These are phyloP conservation scores for Nomada lathburiana DNA, from an alignment of 2,888 invertebrate species.

Conservation along the genomic window DNA sequence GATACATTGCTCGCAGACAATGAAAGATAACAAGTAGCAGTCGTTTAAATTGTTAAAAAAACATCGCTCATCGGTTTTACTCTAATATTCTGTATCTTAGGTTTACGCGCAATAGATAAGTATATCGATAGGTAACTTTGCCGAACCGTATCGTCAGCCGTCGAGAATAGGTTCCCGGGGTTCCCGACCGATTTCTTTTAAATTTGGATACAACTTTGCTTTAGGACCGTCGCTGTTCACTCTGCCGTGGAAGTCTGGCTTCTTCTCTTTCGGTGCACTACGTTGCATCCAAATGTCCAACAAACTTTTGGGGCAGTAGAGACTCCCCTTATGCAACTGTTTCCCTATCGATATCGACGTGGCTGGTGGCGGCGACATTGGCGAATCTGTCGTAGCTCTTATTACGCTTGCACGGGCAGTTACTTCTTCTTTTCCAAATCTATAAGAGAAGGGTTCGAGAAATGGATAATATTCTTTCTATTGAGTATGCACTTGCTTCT, in stretches of 20 bases:
- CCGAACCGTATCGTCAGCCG: slow-evolving; percentile 66
- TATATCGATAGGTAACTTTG: neutral
- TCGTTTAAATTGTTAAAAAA: neutral
- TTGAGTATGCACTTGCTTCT: neutral
- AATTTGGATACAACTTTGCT: slow-evolving; percentile 91
- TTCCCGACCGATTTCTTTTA: slow-evolving; percentile 85
- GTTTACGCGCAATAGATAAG: neutral
- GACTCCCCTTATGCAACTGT: slow-evolving; percentile 80
- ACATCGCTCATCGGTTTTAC: neutral
- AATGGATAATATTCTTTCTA: neutral
- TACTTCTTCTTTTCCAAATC: slow-evolving; percentile 81
- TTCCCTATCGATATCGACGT: slow-evolving; percentile 77
- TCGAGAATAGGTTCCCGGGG: slow-evolving; percentile 82
- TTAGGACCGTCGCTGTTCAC: slow-evolving; percentile 85
- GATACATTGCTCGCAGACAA: neutral
- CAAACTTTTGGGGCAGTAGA: slow-evolving; percentile 86
- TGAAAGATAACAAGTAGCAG: neutral
- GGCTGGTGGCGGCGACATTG: slow-evolving; percentile 91
- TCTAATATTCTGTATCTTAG: slow-evolving; percentile 6
- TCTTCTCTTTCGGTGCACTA: slow-evolving; percentile 85
- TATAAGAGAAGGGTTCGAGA: slow-evolving; percentile 43
- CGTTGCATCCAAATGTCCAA: slow-evolving; percentile 89
- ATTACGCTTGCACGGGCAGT: slow-evolving; percentile 86
- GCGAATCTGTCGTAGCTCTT: slow-evolving; percentile 93
- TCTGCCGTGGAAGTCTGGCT: slow-evolving; percentile 88